Evolutionary conservation across 2,797 vertebrate species (phyloP).

Genomic region (Artibeus lituratus): DNA sequence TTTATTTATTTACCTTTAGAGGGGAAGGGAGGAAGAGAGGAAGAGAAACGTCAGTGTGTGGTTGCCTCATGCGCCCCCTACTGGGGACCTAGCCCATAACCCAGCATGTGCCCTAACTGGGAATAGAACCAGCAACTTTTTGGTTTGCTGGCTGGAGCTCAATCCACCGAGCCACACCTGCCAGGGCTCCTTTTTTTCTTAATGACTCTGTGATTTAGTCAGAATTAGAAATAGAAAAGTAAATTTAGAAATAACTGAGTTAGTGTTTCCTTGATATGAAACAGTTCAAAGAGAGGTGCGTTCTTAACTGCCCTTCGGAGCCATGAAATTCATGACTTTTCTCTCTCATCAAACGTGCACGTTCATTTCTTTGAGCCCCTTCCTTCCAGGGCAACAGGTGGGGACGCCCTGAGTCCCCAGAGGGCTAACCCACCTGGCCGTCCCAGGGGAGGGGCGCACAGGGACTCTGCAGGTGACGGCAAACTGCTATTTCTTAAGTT

Average conservation of each 20-base stretch:
- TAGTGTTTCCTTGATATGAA: neutral
- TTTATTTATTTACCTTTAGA: too few relatives aligned
- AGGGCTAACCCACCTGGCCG: neutral
- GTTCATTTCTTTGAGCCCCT: neutral
- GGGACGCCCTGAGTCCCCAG: neutral
- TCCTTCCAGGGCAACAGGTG: neutral
- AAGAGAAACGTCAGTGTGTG: too few relatives aligned
- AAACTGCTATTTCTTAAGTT: neutral
- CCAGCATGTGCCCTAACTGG: too few relatives aligned
- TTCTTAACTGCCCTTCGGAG: neutral
- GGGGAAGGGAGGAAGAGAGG: too few relatives aligned
- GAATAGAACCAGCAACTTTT: too few relatives aligned
- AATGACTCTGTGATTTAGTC: neutral
- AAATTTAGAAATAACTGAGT: neutral
- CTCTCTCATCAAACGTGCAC: neutral
- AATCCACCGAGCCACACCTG: too few relatives aligned
- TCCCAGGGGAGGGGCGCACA: neutral
- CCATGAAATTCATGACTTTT: neutral
- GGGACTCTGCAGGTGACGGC: too few relatives aligned
- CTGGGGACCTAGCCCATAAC: too few relatives aligned
- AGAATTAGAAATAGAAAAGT: neutral
- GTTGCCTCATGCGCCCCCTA: too few relatives aligned
- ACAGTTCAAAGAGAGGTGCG: neutral
- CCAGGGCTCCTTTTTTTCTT: neutral
- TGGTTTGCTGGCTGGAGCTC: too few relatives aligned